Conservation (phyloP, 2,113 vertebrate genomes). For the Alexandromys fortis region DNA sequence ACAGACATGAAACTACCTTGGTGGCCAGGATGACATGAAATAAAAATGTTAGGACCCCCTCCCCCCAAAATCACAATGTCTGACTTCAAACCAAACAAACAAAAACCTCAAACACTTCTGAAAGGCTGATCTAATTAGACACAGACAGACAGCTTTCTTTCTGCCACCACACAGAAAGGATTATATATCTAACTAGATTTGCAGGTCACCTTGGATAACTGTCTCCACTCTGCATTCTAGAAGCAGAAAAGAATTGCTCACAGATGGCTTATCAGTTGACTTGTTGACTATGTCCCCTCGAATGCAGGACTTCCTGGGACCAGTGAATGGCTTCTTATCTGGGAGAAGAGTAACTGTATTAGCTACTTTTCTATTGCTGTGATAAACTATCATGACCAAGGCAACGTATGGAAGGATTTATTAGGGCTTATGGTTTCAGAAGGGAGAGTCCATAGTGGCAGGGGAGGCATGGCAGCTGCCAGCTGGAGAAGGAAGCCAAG, state of each 20-base stretch:
- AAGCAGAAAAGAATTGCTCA: background rate
- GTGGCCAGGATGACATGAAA: background rate
- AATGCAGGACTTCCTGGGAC: background rate
- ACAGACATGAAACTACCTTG: background rate
- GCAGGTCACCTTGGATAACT: background rate
- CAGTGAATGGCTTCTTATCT: background rate
- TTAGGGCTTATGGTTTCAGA: background rate
- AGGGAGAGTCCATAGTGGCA: background rate
- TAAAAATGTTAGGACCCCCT: background rate
- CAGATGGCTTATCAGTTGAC: background rate
- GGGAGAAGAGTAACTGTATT: background rate
- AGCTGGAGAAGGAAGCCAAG: background rate
- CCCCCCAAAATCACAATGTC: background rate
- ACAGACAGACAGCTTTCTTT: background rate
- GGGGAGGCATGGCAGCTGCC: background rate
- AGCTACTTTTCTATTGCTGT: background rate
- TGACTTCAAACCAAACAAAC: background rate
- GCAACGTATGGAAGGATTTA: background rate
- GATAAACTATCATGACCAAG: background rate
- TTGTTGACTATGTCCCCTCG: background rate
- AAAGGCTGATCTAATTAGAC: conserved; percentile 24
- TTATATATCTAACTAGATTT: background rate
- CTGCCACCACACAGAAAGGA: background rate
- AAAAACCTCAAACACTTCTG: background rate
- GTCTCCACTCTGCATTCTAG: background rate